Evolutionary conservation across 2,113 vertebrate genomes (phyloP).

Genomic region (Leuciscus idus): DNA sequence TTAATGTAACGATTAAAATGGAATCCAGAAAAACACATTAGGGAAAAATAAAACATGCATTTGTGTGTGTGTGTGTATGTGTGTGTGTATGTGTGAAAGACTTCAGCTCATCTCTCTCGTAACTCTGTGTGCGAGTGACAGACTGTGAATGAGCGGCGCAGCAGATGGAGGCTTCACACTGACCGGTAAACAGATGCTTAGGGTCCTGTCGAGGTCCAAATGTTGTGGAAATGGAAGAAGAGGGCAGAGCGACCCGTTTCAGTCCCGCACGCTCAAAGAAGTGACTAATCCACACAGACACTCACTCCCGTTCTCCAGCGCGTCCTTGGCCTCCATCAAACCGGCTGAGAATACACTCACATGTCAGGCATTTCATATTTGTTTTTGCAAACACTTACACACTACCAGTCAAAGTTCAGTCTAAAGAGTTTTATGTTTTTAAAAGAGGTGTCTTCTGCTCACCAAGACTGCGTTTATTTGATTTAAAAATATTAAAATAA

Average conservation of each 20-base stretch:
- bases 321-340: constrained; percentile 25
- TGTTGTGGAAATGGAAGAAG: constrained; percentile 24
- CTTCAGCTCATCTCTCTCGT: background rate
- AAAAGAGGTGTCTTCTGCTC: no score
- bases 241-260: background rate
- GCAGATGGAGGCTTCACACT: constrained; percentile 45
- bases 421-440: no score
- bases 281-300: constrained; percentile 10
- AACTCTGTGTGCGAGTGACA: background rate
- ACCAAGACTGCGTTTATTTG: no score
- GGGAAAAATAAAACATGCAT: background rate
- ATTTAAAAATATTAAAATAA: no score
- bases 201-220: constrained; percentile 1
- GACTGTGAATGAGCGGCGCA: constrained; percentile 1
- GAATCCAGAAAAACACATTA: background rate
- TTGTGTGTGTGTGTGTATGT: background rate
- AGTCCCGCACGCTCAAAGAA: background rate
- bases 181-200: constrained; percentile 39
- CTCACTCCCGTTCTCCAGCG: constrained; percentile 9
- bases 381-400: background rate
- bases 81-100: background rate
- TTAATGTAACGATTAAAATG: background rate
- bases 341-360: background rate
- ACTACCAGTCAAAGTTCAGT: no score
- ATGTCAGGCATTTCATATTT: background rate